Base-by-base conservation (phyloP, 2,113 vertebrate genomes). In the Parotia lawesii region DNA sequence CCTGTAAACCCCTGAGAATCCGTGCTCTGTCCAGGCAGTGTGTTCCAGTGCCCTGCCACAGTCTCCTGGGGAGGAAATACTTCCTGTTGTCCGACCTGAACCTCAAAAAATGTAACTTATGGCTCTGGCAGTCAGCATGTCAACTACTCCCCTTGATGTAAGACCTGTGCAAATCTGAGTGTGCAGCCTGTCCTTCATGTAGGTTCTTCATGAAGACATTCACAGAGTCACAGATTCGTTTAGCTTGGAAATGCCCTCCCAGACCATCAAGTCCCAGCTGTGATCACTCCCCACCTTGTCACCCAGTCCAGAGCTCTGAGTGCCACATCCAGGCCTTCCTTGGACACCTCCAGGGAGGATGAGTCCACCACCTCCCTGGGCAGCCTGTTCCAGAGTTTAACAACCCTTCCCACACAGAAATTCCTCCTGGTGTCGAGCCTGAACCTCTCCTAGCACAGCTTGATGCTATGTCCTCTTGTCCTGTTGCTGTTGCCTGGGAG, bases 191-290 rank as follows among this genome's bases (percentile, higher is more conserved):
- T 72, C n/a, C 22, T 4, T 85, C 3, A 0, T 31, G 21, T 10
- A 31, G 25, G 48, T 20, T 69, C 64, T 51, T 47, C 48, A 54
- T 37, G 37, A 56, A 51, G 15, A 25, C 9, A 23, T 62, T 62
- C 40, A 47, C 56, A 71, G 35, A 66, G 22, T 5, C 19, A 48
- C 60, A 24, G 42, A 21, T 9, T 40, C 13, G 1, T 0, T 57
- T 0, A 37, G 31, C 21, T 1, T 85, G 83, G 37, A 50, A 67
- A 44, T 50, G 17, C 3, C 3, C 13, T 42, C 35, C 44, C 7
- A 48, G 25, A 1, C 1, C 35, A 35, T 35, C 0, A 1, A 35
- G 31, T 31, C 21, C 35, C 11, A 44, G 2, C 11, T 31, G 16
- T 65, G n/a, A 7, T 19, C 1, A 0, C 1, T 24, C 3, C 42